phyloP scores from a whole-genome alignment of 2,888 invertebrate species.

The Ennomos fuscantarius region DNA sequence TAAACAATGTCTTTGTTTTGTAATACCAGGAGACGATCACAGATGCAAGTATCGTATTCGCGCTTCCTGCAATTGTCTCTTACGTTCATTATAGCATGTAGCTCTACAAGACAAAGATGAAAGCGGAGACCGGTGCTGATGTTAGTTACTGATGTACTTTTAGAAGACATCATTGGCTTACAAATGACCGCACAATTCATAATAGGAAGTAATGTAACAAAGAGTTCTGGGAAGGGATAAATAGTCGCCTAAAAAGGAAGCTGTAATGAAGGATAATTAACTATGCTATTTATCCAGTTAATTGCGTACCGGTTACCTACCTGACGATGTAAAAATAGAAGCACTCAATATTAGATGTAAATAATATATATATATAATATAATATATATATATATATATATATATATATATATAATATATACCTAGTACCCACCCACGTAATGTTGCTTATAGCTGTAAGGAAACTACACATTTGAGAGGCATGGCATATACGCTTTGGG shows the following conservation, averaged over 20 bases:
- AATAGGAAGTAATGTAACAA: constrained; percentile 14
- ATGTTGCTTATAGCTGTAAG: too few species aligned
- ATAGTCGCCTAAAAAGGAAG: constrained; percentile 24
- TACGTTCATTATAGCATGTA: constrained; percentile 2
- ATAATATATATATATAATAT: too few species aligned
- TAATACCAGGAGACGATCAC: constrained; percentile 42
- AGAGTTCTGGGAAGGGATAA: constrained; percentile 2
- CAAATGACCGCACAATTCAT: constrained; percentile 8
- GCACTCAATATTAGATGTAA: constrained; percentile 6
- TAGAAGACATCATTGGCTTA: neutral
- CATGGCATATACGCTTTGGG: constrained; percentile 1
- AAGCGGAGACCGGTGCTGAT: constrained; percentile 29
- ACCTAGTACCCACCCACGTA: too few species aligned
- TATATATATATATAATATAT: too few species aligned
- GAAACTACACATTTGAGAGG: too few species aligned
- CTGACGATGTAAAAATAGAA: constrained; percentile 20
- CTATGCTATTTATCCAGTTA: constrained; percentile 23
- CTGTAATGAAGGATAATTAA: constrained; percentile 26
- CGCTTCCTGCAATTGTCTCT: constrained; percentile 45
- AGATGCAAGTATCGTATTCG: constrained; percentile 50
- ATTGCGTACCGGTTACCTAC: constrained; percentile 24
- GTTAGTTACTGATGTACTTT: constrained; percentile 1
- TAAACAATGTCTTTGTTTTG: constrained; percentile 73
- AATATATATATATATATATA: too few species aligned
- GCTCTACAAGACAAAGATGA: constrained; percentile 25